Evolutionary conservation across 2,113 vertebrate species (phyloP).

Genomic region (Myiopsitta monachus): DNA sequence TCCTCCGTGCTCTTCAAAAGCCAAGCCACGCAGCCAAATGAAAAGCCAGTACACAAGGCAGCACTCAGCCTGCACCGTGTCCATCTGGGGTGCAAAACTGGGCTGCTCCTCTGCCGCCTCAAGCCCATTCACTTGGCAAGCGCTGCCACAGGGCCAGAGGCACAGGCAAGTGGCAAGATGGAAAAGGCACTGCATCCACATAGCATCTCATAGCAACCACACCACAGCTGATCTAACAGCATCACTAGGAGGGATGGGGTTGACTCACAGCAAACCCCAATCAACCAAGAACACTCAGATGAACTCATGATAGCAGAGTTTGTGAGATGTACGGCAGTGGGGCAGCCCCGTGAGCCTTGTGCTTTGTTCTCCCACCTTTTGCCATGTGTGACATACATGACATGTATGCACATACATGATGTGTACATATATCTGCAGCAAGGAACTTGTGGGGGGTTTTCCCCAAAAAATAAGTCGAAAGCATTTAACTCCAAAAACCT

Average conservation of each 20-base stretch:
- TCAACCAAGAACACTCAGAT: background rate
- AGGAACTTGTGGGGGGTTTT: rapidly evolving
- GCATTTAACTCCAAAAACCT: background rate
- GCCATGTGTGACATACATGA: rapidly evolving
- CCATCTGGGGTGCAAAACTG: background rate
- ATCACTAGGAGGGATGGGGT: background rate
- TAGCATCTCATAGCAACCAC: background rate
- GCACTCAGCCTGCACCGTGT: rapidly evolving
- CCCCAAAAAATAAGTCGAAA: background rate
- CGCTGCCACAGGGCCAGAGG: background rate
- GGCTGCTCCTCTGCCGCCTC: background rate
- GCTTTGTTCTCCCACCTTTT: background rate
- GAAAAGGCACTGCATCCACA: background rate
- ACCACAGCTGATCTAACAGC: background rate
- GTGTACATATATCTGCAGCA: background rate
- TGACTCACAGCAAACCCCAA: background rate
- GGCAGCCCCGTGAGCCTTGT: background rate
- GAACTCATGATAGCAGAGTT: background rate
- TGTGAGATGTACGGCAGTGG: rapidly evolving
- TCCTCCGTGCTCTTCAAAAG: background rate
- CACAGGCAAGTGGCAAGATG: background rate
- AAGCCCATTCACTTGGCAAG: background rate
- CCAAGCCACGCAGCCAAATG: background rate
- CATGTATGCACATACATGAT: rapidly evolving
- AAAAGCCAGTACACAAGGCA: background rate